Conservation (phyloP, 2,113 vertebrate species). For the Bubalus kerabau region DNA sequence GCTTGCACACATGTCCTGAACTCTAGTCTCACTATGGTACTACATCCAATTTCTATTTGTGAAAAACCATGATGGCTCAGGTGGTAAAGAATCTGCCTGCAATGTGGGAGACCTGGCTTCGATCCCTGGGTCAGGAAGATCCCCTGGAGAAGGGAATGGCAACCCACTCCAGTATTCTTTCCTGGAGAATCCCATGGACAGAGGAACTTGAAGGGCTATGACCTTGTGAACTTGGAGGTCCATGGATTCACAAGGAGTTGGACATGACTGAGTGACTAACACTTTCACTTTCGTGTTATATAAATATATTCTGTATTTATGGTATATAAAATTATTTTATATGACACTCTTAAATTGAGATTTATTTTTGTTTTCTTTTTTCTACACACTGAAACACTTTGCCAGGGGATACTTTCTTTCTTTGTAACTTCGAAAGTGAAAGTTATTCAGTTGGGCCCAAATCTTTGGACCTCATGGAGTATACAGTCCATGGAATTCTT, state of each 20-base stretch:
- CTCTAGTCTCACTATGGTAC: neutral
- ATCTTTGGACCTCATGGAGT: neutral
- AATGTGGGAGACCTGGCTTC: neutral
- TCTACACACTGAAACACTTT: neutral
- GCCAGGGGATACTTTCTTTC: neutral
- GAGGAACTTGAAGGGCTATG: neutral
- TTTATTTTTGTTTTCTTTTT: neutral
- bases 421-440: neutral
- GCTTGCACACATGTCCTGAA: neutral
- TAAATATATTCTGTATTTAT: neutral
- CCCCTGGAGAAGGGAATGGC: neutral
- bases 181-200: neutral
- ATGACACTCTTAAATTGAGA: neutral
- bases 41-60: neutral
- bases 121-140: neutral
- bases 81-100: neutral
- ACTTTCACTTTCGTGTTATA: rapidly evolving
- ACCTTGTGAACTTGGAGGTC: neutral
- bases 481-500: neutral
- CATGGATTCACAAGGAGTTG: neutral
- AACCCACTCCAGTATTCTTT: neutral
- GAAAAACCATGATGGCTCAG: neutral
- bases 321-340: neutral
- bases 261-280: neutral
- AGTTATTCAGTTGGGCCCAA: neutral